These are phyloP conservation scores for Coelogynopora nodosa DNA, from an alignment of 2,888 invertebrate species.

Conservation along the genomic window DNA sequence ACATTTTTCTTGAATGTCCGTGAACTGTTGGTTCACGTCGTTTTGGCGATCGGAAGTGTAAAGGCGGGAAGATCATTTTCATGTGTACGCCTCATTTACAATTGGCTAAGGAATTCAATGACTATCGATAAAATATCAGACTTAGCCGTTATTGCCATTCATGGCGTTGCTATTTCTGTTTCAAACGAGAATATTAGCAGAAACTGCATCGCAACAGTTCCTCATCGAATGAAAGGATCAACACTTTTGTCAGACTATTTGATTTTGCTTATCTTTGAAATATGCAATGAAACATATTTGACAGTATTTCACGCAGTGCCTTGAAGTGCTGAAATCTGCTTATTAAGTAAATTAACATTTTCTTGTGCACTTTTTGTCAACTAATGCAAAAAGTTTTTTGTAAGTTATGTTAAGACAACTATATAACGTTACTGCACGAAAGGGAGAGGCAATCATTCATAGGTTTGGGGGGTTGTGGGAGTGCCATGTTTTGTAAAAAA, in stretches of 20 bases:
- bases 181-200: not conserved
- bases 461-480: not conserved
- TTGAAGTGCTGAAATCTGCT: not conserved
- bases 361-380: not conserved
- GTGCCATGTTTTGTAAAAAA: not conserved
- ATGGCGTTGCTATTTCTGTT: not conserved
- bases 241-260: not conserved
- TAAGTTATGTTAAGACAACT: not conserved
- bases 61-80: not conserved
- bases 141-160: not conserved
- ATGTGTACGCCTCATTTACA: not conserved
- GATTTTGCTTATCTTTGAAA: not conserved
- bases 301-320: not conserved
- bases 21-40: not conserved
- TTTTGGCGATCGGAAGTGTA: not conserved
- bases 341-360: not conserved
- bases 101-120: constrained; percentile 12
- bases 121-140: not conserved
- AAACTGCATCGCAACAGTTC: not conserved
- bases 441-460: not conserved
- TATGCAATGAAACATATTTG: not conserved
- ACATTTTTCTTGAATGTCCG: not conserved
- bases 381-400: not conserved
- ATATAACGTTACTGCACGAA: not conserved
- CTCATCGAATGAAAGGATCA: not conserved